Conservation (phyloP, 2,797 vertebrate species). For the Scolopax rusticola region DNA sequence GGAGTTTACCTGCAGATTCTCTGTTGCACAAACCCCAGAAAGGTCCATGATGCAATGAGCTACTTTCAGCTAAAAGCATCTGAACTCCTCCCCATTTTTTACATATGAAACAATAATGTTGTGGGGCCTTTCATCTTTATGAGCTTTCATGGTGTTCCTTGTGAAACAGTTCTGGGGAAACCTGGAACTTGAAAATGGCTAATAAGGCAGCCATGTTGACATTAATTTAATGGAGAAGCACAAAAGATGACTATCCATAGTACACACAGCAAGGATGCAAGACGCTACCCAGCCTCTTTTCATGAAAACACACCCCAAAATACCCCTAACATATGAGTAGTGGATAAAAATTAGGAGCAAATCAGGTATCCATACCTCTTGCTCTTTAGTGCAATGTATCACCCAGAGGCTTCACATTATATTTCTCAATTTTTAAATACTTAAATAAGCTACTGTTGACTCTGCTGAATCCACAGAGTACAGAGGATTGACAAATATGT, state of each 20-base stretch:
- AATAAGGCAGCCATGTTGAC: not conserved
- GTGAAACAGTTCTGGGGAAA: not conserved
- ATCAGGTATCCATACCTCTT: not conserved
- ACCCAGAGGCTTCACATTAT: not conserved
- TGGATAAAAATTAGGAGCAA: not conserved
- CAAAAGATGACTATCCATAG: not conserved
- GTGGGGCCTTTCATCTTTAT: not conserved
- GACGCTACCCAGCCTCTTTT: not conserved
- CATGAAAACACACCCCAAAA: not conserved
- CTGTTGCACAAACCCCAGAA: not conserved
- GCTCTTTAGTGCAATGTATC: not conserved
- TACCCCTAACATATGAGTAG: not conserved
- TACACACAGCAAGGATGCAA: not conserved
- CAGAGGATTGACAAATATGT: not conserved
- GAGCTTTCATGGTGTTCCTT: not conserved
- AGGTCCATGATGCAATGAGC: not conserved
- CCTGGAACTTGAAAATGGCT: not conserved
- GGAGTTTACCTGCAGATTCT: not conserved
- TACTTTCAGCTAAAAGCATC: not conserved
- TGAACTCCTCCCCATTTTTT: not conserved
- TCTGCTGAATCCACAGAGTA: not conserved
- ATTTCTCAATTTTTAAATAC: not conserved
- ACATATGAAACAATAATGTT: not conserved
- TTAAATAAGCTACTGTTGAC: not conserved
- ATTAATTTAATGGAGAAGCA: not conserved